phyloP scores from a whole-genome alignment of 2,113 vertebrate species.

The Prinia subflava region DNA sequence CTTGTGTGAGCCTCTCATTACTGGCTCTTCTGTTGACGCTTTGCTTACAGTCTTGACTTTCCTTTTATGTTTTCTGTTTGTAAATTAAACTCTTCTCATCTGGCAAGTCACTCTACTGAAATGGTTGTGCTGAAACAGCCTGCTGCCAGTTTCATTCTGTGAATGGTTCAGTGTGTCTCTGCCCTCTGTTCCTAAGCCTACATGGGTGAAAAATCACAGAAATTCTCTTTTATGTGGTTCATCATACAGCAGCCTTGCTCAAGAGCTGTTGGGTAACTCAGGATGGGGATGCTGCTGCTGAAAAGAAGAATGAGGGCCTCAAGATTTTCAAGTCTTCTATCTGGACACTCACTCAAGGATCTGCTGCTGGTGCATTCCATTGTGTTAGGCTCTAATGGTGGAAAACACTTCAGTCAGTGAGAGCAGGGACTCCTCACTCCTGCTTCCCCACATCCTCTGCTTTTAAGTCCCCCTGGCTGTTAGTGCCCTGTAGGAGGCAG shows the following conservation, averaged over 20 bases:
- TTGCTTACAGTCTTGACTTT: neutral
- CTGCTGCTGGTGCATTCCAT: neutral
- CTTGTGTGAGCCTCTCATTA: neutral
- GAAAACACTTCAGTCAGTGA: neutral
- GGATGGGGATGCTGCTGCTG: neutral
- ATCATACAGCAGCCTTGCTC: neutral
- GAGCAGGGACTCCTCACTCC: neutral
- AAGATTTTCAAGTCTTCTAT: neutral
- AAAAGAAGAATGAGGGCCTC: neutral
- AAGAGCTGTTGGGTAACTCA: neutral
- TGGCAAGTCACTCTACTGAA: neutral
- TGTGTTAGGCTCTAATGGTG: rapidly evolving
- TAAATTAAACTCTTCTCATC: neutral
- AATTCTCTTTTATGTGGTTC: neutral
- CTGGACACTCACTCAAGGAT: neutral
- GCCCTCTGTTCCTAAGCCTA: neutral
- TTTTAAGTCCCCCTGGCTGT: neutral
- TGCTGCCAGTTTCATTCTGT: neutral
- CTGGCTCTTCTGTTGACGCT: neutral
- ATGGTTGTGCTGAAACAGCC: neutral
- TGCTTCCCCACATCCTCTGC: neutral
- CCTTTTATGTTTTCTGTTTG: neutral
- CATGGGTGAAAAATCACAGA: neutral
- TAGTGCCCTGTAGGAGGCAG: neutral
- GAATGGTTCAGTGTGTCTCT: neutral